These are phyloP conservation scores for Coenonympha glycerion DNA, from an alignment of 2,888 invertebrate species.

Conservation along the genomic window DNA sequence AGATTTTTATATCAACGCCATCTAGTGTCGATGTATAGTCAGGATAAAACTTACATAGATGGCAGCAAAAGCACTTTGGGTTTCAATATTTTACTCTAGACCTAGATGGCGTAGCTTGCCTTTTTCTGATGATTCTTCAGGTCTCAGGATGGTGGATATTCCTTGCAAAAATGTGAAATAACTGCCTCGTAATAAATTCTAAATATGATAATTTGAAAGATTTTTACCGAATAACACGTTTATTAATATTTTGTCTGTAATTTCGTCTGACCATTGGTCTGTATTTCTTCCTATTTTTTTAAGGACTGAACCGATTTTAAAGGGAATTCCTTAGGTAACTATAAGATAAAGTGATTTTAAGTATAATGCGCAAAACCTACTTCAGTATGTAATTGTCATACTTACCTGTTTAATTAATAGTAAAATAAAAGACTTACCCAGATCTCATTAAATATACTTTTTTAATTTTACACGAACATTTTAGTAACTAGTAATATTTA, in stretches of 20 bases:
- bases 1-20: background rate
- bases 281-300: no score
- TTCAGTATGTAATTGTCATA: background rate
- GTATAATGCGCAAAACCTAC: no score
- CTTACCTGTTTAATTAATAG: background rate
- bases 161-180: no score
- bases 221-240: no score
- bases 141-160: no score
- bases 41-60: background rate
- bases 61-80: background rate
- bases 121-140: background rate
- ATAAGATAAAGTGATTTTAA: no score
- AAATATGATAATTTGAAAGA: no score
- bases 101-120: constrained; percentile 11
- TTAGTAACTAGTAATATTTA: constrained; percentile 38
- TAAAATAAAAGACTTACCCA: background rate
- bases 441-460: constrained; percentile 34
- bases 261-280: no score
- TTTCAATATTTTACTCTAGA: background rate
- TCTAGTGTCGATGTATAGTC: background rate
- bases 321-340: no score
- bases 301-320: no score
- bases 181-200: no score
- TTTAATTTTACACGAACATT: constrained; percentile 64
- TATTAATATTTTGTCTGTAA: no score